Evolutionary conservation across 2,797 vertebrate genomes (phyloP), one percentile per base, ranked within the genome.

Genomic region (Hypotaenidia philippensis): DNA sequence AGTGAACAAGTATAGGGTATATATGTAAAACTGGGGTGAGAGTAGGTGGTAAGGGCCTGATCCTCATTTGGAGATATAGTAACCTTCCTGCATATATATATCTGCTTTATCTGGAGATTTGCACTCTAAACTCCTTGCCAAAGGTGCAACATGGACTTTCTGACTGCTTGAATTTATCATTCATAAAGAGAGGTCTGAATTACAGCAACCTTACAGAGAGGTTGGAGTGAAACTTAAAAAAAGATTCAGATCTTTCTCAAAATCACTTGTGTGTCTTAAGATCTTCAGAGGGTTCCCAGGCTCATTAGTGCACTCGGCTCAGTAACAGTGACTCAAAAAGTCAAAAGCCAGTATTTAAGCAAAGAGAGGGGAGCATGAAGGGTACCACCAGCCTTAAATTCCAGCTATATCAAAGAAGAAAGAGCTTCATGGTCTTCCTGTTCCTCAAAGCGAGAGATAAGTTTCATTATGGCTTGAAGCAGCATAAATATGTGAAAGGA

Each of bases 161-260:
- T 3, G 1, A 21, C 52, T 9, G 34, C 52, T 44, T 1, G 1
- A 0, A 1, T 56, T 77, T 57, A 38, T 45, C 59, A 32, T 23
- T 60, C 36, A 5, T 11, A 44, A 3, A 17, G 56, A 49, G 34
- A 32, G 36, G n/a, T 40, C 36, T 12, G 13, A 61, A 26, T 61
- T 41, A 50, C 1, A 57, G 60, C 41, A 27, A 15, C 66, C 34
- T 61, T 49, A 34, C 44, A 6, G 32, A 40, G 56, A 57, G 31
- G 8, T 2, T 7, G 3, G 53, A 60, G 25, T 16, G 41, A 56
- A 82, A 55, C 55, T 16, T 72, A 60, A 66, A 44, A 22, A 83
- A 57, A 61, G 41, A 52, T 40, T 61, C 44, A 27, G 26, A 63
- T 68, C 82, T 47, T 45, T 38, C 55, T 47, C 60, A 60, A 40